Conservation (phyloP, 2,797 vertebrate genomes). For the Vipera latastei region DNA sequence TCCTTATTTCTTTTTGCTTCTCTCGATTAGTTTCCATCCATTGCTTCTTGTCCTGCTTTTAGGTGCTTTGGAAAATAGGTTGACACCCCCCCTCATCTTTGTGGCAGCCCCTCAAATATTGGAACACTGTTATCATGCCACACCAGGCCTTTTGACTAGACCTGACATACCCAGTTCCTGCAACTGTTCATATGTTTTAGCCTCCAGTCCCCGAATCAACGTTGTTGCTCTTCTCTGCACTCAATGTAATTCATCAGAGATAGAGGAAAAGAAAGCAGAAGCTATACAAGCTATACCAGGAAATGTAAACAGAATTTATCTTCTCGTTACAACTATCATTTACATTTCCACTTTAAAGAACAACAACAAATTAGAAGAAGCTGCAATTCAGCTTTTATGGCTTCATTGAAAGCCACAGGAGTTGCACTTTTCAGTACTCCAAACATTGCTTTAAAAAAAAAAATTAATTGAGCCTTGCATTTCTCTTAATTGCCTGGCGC, state of each 20-base stretch:
- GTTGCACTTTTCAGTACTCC: background rate
- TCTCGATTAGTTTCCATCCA: too few relatives aligned
- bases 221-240: too few relatives aligned
- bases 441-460: background rate
- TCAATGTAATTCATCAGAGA: background rate
- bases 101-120: too few relatives aligned
- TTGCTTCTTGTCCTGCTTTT: too few relatives aligned
- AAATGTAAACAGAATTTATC: conserved; percentile 3
- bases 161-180: background rate
- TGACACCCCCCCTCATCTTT: too few relatives aligned
- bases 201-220: too few relatives aligned
- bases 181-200: background rate
- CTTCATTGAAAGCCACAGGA: background rate
- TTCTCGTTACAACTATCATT: conserved; percentile 23
- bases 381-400: conserved; percentile 21
- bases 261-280: background rate
- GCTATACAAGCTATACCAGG: background rate
- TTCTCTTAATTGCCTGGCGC: background rate
- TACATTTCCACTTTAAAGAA: background rate
- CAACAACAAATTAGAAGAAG: background rate
- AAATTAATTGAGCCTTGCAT: background rate
- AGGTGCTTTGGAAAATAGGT: too few relatives aligned
- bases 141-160: too few relatives aligned
- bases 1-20: background rate
- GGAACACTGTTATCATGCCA: too few relatives aligned